Base-by-base conservation (phyloP, 1,140 invertebrate genomes). In the Scaptomyza pallida region DNA sequence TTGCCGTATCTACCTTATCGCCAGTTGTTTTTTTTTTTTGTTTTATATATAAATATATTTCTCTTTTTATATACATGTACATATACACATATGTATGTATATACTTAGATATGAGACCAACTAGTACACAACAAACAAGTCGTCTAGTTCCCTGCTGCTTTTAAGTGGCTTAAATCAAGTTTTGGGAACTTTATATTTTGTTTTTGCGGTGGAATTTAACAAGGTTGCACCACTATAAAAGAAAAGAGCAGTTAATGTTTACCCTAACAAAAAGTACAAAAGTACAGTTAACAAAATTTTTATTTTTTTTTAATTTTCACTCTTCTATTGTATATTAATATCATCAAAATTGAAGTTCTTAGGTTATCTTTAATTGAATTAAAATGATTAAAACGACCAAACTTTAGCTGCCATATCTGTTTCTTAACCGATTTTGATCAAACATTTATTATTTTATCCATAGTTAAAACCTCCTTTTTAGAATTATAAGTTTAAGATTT, bases 1-100 rank as follows among this genome's bases (percentile, higher is more conserved):
- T 56, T 52, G 60, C 51, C 60, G 45, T 70, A 70, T 56, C 60
- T 50, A 15, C 44, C 50, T 70, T 70, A 64, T 69, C 65, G 59
- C 50, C 17, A 1, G 21, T 45, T 48, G 13, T 55, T 56, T 64
- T 50, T 37, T 23, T 33, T 47, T 26, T 44, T 56, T 44, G 2
- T 19, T 65, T 52, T 47, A 21, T 55, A 16, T 33, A 40, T 45
- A 26, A 3, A 12, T n/a, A 47, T 16, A 30, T 62, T n/a, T n/a
- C n/a, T n/a, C n/a, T n/a, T n/a, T n/a, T n/a, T n/a, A n/a, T n/a
- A n/a, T n/a, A n/a, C n/a, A n/a, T n/a, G n/a, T n/a, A n/a, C n/a
- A n/a, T n/a, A n/a, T n/a, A n/a, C n/a, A n/a, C n/a, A 35, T 55
- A 16, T 33, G 26, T 47, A 30, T 3, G 0, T 37, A 47, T 16